phyloP scores from a whole-genome alignment of 37 sponge, comb jelly and placozoan genomes.

The Hexactinellida sp. region DNA sequence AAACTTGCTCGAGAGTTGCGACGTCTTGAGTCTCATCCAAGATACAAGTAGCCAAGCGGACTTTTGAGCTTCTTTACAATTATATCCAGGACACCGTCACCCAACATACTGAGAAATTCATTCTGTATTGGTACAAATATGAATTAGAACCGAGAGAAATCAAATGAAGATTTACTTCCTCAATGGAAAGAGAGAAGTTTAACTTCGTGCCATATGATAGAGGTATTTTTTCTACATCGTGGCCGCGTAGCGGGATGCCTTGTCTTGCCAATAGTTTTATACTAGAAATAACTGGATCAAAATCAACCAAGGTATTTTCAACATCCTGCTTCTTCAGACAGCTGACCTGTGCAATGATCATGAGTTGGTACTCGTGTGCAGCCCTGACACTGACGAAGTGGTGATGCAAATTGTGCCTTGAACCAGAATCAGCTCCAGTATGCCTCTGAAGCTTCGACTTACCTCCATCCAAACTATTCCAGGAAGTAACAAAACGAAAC shows the following conservation, averaged over 20 bases:
- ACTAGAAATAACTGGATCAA: background rate
- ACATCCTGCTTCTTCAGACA: no score
- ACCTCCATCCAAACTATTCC: background rate
- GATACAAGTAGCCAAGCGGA: background rate
- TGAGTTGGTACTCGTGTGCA: background rate
- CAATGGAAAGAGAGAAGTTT: background rate
- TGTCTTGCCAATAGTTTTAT: background rate
- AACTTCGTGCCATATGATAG: background rate
- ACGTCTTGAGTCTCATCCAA: no score
- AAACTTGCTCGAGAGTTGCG: background rate
- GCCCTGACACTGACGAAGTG: background rate
- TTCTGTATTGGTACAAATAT: background rate
- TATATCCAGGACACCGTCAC: background rate
- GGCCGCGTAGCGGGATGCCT: no score
- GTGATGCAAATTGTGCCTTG: background rate
- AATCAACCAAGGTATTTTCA: background rate
- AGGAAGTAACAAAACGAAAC: background rate
- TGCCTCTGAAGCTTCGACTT: no score
- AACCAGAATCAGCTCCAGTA: background rate
- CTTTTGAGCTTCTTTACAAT: no score
- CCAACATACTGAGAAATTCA: background rate
- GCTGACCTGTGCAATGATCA: background rate
- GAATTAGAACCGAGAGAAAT: background rate
- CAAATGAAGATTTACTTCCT: background rate
- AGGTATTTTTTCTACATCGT: background rate